Base-by-base conservation (phyloP, 2,113 vertebrate species). In the Pseudopodoces humilis region DNA sequence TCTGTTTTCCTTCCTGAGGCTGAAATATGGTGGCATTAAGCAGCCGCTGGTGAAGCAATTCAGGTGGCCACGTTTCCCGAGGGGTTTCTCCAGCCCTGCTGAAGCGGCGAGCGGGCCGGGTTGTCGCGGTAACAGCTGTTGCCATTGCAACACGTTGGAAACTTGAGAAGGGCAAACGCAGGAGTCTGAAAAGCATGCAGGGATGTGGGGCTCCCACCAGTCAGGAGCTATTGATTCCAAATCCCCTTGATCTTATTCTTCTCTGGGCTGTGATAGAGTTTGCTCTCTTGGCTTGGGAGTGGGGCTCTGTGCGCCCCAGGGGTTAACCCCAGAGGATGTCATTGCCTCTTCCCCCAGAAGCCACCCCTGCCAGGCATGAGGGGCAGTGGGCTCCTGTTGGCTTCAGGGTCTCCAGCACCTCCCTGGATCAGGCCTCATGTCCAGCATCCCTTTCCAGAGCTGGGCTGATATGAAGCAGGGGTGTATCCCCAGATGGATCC, bases 131-230 rank as follows among this genome's bases (percentile, higher is more conserved):
- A 96, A 95, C 94, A 96, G 91, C 91, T 67, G 87, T 96, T 93
- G 86, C 81, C 80, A 95, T 92, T 95, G 88, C 85, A 76, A 91
- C 90, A 95, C 78, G 85, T 95, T 92, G 90, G 94, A 97, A 95
- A 93, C 92, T 88, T 93, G 90, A 94, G 94, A 90, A 81, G 76
- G 86, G 89, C 59, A 71, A 93, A 94, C 1, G 47, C 47, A 47
- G 62, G 76, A 88, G 76, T 76, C 85, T 86, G 90, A 77, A 96
- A 95, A 86, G 75, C 67, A 2, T 20, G 59, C 83, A 67, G 68
- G 63, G 85, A 60, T 41, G 44, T 41, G 55, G 89, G 83, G 78
- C 75, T 92, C 86, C 90, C 16, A 4, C 82, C 83, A 77, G 74
- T 93, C 82, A 86, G 77, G 44, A 78, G 78, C 88, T 93, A 70